Evolutionary conservation across 2,797 vertebrate species (phyloP), one percentile per base, ranked within the genome.

Genomic region (Peromyscus aztecus): DNA sequence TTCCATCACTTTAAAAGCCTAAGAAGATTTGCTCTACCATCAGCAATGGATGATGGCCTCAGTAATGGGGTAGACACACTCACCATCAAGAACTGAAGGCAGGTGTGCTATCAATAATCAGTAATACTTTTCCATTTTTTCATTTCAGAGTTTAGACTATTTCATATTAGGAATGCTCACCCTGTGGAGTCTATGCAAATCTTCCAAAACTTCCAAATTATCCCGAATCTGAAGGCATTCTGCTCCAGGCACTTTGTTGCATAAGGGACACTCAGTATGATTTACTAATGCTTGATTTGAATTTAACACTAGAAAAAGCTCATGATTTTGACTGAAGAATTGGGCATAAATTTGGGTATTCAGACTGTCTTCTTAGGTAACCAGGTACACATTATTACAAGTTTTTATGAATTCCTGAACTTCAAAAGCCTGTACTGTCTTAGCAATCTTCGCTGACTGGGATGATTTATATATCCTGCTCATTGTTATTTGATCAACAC

Each of bases 401-500:
- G 8, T 83, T 88, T 55, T 92, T 84, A 27, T 43, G 23, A 96
- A 91, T 85, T 91, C 3, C 12, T 46, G 24, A 94, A 83, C 65
- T 95, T 91, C 52, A 83, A 83, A 96, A 69, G 14, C 27, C 49
- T 59, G 5, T 4, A 29, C 77, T 88, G 37, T 12, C 23, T 91
- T 81, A 91, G 84, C 3, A 43, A 46, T 71, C 10, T 71, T 17
- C 6, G 3, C 43, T 89, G 46, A 31, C 55, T 87, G 34, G 27
- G 40, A 7, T 77, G 80, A 29, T 49, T 76, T 82, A 46, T 24
- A 78, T 40, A 87, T 71, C 24, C 78, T 69, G 14, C 59, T 63
- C 13, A 12, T 63, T 92, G 89, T 95, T 78, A 67, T 69, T 89
- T 86, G 85, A 96, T 89, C 37, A 89, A 69, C 92, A 87, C 94